Evolutionary conservation across 2,113 vertebrate species (phyloP).

Genomic region (Meriones unguiculatus): DNA sequence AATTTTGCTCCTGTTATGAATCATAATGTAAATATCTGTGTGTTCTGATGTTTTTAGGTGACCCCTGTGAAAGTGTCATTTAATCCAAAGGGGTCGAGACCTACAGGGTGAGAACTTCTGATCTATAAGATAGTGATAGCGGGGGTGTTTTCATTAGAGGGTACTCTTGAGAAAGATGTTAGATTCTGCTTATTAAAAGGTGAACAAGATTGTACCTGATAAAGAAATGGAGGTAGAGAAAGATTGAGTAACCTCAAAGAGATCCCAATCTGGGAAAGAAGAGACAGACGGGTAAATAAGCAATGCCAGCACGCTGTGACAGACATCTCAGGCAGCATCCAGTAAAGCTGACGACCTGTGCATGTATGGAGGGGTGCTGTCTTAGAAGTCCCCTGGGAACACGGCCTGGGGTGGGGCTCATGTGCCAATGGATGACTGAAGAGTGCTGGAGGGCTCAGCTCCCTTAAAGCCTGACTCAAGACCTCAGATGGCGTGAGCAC

Average conservation of each 20-base stretch:
- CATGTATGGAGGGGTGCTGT: not conserved
- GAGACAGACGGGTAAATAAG: slow-evolving; percentile 28
- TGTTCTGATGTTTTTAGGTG: not conserved
- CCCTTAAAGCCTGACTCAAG: not conserved
- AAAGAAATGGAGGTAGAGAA: slow-evolving; percentile 51
- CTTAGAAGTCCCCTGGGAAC: not conserved
- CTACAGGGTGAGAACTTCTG: not conserved
- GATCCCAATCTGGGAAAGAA: slow-evolving; percentile 43
- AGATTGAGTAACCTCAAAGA: not conserved
- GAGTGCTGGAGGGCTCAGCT: not conserved
- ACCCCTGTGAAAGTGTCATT: not conserved
- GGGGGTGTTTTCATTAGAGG: not conserved
- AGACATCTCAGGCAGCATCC: not conserved
- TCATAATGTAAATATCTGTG: not conserved
- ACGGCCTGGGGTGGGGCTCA: not conserved
- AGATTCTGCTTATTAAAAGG: slow-evolving; percentile 63
- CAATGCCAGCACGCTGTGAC: not conserved
- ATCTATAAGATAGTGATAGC: not conserved
- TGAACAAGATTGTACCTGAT: slow-evolving; percentile 43
- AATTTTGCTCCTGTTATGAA: not conserved
- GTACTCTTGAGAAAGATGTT: not conserved
- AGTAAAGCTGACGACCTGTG: rapidly evolving
- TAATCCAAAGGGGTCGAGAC: not conserved
- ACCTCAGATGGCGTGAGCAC: not conserved
- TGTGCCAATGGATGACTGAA: not conserved